These are phyloP conservation scores for Cephalotes varians DNA, from an alignment of 2,888 invertebrate species.

Conservation along the genomic window DNA sequence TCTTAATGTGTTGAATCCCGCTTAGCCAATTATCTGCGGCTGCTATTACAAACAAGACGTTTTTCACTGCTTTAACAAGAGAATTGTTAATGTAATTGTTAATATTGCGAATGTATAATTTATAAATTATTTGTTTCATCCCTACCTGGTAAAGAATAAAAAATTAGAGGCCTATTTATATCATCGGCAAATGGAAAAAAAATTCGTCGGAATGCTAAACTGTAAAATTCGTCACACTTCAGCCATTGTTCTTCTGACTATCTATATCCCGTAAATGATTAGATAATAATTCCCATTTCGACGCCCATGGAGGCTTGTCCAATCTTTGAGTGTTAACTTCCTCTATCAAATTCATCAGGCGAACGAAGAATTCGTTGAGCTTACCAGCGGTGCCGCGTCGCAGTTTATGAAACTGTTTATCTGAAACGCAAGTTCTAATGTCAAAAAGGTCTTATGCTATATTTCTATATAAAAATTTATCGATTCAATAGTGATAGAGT, in stretches of 20 bases:
- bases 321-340: constrained; percentile 81
- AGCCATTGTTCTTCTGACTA: constrained; percentile 21
- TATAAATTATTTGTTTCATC: background rate
- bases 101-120: background rate
- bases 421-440: constrained; percentile 65
- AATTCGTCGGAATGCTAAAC: constrained; percentile 23
- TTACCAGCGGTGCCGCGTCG: constrained; percentile 81
- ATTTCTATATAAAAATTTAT: background rate
- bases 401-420: constrained; percentile 79
- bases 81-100: background rate
- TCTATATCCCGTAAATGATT: constrained; percentile 68
- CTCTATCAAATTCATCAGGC: constrained; percentile 80
- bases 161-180: background rate
- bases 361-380: constrained; percentile 80
- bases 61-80: constrained; percentile 4
- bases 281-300: constrained; percentile 77
- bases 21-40: background rate
- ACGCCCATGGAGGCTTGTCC: constrained; percentile 76
- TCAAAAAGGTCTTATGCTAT: background rate
- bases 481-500: constrained; percentile 4
- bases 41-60: constrained; percentile 17
- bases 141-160: constrained; percentile 17
- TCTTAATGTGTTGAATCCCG: background rate
- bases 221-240: constrained; percentile 21
- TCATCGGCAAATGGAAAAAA: constrained; percentile 29